Conservation (phyloP, 2,113 vertebrate species). For the Ifrita kowaldi region DNA sequence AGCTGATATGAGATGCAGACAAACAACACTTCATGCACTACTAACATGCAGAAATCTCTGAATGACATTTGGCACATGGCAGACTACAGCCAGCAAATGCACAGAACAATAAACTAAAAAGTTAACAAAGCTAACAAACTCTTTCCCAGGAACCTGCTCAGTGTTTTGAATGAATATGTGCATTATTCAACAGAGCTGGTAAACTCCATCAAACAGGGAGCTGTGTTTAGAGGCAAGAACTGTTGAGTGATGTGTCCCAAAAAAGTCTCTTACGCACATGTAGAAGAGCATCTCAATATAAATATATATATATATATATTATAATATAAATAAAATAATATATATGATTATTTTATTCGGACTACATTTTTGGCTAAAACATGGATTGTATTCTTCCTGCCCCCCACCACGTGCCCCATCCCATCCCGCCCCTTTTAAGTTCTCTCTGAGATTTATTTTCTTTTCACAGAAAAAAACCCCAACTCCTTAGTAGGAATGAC, state of each 20-base stretch:
- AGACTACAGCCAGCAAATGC: background rate
- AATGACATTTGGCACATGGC: background rate
- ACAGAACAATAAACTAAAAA: background rate
- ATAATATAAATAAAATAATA: too few species aligned
- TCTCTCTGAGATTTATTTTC: background rate
- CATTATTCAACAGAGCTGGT: background rate
- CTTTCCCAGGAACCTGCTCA: background rate
- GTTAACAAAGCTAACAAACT: background rate
- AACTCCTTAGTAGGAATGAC: background rate
- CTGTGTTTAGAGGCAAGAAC: background rate
- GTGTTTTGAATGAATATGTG: background rate
- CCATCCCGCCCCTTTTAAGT: background rate
- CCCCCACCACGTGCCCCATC: too few species aligned
- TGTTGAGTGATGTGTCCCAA: background rate
- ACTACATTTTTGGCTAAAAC: background rate
- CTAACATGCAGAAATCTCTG: background rate
- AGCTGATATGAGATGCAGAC: background rate
- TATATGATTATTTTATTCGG: background rate
- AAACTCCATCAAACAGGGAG: background rate
- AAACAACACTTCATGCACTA: background rate
- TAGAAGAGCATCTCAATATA: background rate
- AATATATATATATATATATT: background rate
- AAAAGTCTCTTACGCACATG: background rate
- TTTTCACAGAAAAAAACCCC: background rate
- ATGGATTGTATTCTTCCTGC: background rate